These are phyloP conservation scores for Syngnathoides biaculeatus DNA, from an alignment of 2,113 vertebrate genomes.

Conservation along the genomic window DNA sequence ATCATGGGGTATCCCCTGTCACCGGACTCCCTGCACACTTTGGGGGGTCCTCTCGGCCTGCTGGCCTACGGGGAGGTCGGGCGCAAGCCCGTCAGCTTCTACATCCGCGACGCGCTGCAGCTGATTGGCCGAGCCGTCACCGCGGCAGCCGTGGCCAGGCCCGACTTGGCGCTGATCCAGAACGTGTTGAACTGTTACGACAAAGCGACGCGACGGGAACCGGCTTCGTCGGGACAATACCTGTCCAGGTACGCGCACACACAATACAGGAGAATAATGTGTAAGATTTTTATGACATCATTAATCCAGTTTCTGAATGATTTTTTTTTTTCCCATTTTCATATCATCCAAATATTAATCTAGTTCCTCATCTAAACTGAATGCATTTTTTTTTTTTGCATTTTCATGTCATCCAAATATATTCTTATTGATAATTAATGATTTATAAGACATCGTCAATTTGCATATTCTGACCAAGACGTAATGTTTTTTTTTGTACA, in stretches of 20 bases:
- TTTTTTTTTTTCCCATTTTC: no score
- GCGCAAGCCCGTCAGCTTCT: slow-evolving; percentile 81
- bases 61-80: slow-evolving; percentile 85
- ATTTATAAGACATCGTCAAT: no score
- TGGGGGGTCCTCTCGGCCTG: slow-evolving; percentile 82
- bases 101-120: slow-evolving; percentile 79
- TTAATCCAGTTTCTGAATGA: no score
- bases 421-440: no score
- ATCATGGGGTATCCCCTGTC: slow-evolving; percentile 85
- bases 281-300: not conserved
- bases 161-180: slow-evolving; percentile 73
- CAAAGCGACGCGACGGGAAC: slow-evolving; percentile 46
- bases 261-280: not conserved
- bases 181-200: slow-evolving; percentile 75
- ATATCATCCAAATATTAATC: no score
- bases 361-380: no score
- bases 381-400: no score
- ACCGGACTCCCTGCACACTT: slow-evolving; percentile 75
- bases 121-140: slow-evolving; percentile 76
- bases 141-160: slow-evolving; percentile 59
- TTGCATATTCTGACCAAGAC: no score
- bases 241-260: slow-evolving; percentile 63
- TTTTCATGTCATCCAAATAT: no score
- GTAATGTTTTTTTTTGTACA: no score
- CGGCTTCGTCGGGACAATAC: slow-evolving; percentile 76